phyloP scores from a whole-genome alignment of 2,888 invertebrate genomes.

The Scelioninae gen. 1 region DNA sequence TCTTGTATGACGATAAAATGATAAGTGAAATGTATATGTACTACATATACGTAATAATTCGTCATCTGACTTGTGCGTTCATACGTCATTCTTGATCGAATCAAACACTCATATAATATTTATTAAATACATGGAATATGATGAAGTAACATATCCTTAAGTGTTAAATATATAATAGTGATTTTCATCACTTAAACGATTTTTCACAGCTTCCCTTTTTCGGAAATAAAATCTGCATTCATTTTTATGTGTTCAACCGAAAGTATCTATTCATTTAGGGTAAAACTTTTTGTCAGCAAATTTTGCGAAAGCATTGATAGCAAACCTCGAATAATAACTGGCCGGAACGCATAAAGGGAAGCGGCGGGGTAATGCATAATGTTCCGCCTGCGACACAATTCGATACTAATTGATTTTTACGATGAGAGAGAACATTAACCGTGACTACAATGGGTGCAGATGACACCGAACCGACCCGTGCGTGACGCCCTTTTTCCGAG shows the following conservation, averaged over 20 bases:
- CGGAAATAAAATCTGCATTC: constrained; percentile 3
- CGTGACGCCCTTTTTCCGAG: constrained; percentile 79
- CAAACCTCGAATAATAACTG: constrained; percentile 58
- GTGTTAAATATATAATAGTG: neutral
- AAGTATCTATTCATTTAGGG: constrained; percentile 26
- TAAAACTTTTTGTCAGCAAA: constrained; percentile 42
- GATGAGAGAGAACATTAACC: constrained; percentile 78
- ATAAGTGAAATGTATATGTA: constrained; percentile 18
- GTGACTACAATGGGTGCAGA: constrained; percentile 79
- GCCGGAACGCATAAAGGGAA: constrained; percentile 64
- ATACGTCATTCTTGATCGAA: neutral
- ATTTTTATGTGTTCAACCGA: constrained; percentile 2
- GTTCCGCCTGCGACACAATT: constrained; percentile 75
- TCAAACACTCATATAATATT: neutral
- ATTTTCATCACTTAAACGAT: too few relatives aligned
- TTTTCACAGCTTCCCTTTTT: neutral
- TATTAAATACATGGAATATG: neutral
- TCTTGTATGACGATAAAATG: constrained; percentile 25
- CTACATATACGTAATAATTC: constrained; percentile 8
- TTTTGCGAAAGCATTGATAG: constrained; percentile 57
- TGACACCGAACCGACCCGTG: constrained; percentile 78
- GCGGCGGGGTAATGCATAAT: constrained; percentile 62
- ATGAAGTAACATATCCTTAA: neutral
- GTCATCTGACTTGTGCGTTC: neutral
- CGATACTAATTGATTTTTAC: constrained; percentile 81